phyloP scores from a whole-genome alignment of 2,113 vertebrate genomes.

The Struthio camelus region DNA sequence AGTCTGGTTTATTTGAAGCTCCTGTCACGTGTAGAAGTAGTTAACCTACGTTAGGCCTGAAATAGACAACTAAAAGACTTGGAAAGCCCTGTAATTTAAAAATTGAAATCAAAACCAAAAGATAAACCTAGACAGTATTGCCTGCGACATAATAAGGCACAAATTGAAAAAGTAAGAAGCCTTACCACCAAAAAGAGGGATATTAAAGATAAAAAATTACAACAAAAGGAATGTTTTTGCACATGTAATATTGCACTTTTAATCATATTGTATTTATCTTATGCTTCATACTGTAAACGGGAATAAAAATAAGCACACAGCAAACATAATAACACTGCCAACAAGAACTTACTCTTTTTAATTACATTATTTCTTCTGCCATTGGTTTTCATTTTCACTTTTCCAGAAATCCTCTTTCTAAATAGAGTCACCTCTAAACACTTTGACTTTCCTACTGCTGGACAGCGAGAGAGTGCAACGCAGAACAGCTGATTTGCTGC shows the following conservation, averaged over 20 bases:
- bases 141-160: neutral
- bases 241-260: neutral
- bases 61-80: neutral
- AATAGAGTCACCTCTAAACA: neutral
- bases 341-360: neutral
- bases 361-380: neutral
- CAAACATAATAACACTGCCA: neutral
- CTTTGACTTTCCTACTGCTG: neutral
- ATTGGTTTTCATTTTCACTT: neutral
- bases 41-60: neutral
- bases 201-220: neutral
- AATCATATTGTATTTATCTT: rapidly evolving
- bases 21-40: neutral
- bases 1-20: neutral
- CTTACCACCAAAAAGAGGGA: neutral
- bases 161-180: neutral
- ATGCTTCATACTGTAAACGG: neutral
- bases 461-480: rapidly evolving
- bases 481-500: neutral
- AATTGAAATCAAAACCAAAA: neutral
- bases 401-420: neutral
- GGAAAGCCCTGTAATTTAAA: neutral
- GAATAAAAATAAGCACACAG: neutral
- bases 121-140: neutral
- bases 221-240: neutral